Conservation (phyloP, 2,113 vertebrate species). For the Syngnathoides biaculeatus region DNA sequence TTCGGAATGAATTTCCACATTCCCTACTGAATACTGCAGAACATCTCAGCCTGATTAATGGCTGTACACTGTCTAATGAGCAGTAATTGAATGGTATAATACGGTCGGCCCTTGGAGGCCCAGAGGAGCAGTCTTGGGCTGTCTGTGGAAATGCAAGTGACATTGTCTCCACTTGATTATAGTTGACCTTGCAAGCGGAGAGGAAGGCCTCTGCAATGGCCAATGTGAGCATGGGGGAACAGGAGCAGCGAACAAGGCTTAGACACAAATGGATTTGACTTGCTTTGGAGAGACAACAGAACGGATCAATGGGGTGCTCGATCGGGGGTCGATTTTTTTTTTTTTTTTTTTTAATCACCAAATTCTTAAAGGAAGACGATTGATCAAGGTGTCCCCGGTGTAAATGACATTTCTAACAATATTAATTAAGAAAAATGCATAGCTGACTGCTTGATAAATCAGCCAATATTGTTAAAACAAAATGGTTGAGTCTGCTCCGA, state of each 20-base stretch:
- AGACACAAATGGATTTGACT: conserved; percentile 69
- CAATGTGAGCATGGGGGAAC: conserved; percentile 59
- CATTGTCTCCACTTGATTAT: conserved; percentile 70
- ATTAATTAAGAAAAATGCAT: conserved; percentile 79
- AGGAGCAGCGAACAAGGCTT: conserved; percentile 60
- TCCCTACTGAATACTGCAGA: conserved; percentile 63
- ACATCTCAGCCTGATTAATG: conserved; percentile 74
- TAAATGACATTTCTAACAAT: conserved; percentile 75
- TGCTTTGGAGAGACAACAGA: conserved; percentile 61
- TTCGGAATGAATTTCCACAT: conserved; percentile 58
- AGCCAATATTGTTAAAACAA: conserved; percentile 66
- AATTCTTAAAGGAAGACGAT: conserved; percentile 75
- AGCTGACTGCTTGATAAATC: conserved; percentile 66
- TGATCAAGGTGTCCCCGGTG: conserved; percentile 69
- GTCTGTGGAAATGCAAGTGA: conserved; percentile 50
- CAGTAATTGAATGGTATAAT: conserved; percentile 77
- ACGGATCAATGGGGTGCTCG: conserved; percentile 72
- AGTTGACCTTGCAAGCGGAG: conserved; percentile 71
- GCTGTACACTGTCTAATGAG: conserved; percentile 71
- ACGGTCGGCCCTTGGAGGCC: conserved; percentile 65
- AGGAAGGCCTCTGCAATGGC: conserved; percentile 65
- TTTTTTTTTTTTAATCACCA: too few relatives aligned
- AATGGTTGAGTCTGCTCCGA: conserved; percentile 64
- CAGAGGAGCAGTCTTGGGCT: conserved; percentile 53
- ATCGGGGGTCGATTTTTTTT: conserved; percentile 76